These are phyloP conservation scores for Drosophila orena DNA, from an alignment of 1,140 invertebrate genomes.

Conservation along the genomic window DNA sequence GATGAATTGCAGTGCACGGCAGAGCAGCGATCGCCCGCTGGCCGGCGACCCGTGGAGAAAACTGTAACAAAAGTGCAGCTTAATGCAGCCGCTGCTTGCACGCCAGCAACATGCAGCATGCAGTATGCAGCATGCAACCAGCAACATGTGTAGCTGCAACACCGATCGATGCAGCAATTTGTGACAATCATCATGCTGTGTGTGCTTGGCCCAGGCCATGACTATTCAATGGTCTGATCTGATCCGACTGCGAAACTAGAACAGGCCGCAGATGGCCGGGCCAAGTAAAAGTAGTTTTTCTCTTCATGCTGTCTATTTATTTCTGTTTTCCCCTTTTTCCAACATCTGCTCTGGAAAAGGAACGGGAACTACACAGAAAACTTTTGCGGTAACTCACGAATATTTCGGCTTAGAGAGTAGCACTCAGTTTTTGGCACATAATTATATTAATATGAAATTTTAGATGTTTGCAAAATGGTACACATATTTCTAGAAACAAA, in stretches of 20 bases:
- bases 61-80: constrained; percentile 75
- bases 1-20: constrained; percentile 58
- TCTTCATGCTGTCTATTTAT: constrained; percentile 19
- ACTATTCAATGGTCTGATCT: constrained; percentile 32
- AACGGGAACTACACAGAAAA: constrained; percentile 15
- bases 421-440: no score
- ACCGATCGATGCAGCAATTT: constrained; percentile 69
- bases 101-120: constrained; percentile 5
- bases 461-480: no score
- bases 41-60: constrained; percentile 71
- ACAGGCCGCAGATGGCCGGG: constrained; percentile 42
- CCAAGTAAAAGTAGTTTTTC: constrained; percentile 66
- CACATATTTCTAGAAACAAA: not conserved
- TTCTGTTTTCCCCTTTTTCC: constrained; percentile 32
- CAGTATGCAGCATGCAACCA: constrained; percentile 6
- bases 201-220: constrained; percentile 47
- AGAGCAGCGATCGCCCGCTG: constrained; percentile 24
- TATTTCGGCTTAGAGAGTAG: no score
- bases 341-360: constrained; percentile 45
- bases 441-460: no score
- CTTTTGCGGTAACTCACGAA: no score
- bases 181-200: constrained; percentile 65
- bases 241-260: constrained; percentile 45
- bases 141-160: constrained; percentile 44
- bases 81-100: constrained; percentile 23